Conservation (phyloP, 2,888 invertebrate genomes). For the Caenorhabditis auriculariae region DNA sequence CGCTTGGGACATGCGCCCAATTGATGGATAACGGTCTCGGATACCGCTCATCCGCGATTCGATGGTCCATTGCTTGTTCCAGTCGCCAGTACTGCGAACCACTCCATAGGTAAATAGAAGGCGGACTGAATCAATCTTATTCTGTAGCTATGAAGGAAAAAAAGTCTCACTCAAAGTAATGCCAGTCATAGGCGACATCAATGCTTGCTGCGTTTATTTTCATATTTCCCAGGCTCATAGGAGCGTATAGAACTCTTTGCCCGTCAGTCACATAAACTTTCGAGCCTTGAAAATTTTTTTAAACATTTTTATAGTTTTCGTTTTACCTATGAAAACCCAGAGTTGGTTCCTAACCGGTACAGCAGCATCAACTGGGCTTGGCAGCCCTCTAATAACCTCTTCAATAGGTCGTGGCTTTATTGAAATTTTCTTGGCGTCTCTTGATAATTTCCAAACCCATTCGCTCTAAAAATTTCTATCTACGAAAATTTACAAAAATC, state of each 20-base stretch:
- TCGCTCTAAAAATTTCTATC: conserved; percentile 17
- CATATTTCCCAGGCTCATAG: conserved; percentile 6
- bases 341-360: conserved; percentile 17
- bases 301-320: neutral
- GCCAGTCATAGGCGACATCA: conserved; percentile 29
- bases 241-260: conserved; percentile 16
- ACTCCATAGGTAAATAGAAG: conserved; percentile 27
- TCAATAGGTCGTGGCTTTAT: conserved; percentile 9
- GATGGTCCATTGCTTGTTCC: conserved; percentile 20
- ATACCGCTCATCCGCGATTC: conserved; percentile 21
- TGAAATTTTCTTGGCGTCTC: conserved; percentile 12
- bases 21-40: conserved; percentile 21
- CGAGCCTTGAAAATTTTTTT: neutral
- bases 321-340: conserved; percentile 22
- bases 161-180: conserved; percentile 22
- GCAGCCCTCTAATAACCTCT: conserved; percentile 14
- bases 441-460: conserved; percentile 23
- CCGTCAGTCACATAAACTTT: conserved; percentile 18
- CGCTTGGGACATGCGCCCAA: conserved; percentile 24
- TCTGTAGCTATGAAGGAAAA: neutral
- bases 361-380: conserved; percentile 20
- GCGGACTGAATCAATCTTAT: conserved; percentile 12
- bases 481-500: too few relatives aligned
- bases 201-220: conserved; percentile 16
- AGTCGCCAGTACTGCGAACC: conserved; percentile 17